Evolutionary conservation across 2,113 vertebrate species (phyloP).

Genomic region (Crotalus helleri): DNA sequence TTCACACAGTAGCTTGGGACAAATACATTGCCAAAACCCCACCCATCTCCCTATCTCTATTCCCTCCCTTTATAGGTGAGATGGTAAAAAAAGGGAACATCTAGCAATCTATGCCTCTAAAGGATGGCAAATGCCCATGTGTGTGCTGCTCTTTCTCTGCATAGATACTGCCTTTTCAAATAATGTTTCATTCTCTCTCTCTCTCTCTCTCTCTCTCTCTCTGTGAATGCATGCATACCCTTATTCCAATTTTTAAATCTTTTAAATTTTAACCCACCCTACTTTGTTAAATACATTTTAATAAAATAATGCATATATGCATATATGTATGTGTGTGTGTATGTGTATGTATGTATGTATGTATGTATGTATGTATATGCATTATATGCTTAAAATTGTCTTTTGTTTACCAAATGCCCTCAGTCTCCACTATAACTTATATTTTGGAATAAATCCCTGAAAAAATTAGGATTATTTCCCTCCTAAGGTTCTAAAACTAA

Average conservation of each 20-base stretch:
- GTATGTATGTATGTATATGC: too few species aligned
- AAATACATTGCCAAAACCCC: neutral
- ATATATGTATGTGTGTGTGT: accelerated
- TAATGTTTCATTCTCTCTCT: neutral
- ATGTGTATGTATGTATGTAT: too few species aligned
- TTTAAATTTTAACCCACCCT: neutral
- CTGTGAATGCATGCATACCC: neutral
- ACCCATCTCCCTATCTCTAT: neutral
- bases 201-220: too few species aligned
- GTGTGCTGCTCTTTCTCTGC: neutral
- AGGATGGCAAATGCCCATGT: neutral
- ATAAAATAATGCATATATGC: neutral
- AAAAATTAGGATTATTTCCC: too few species aligned
- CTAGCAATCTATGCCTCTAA: neutral
- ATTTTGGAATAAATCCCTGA: too few species aligned
- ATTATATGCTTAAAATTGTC: neutral
- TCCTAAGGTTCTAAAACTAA: too few species aligned
- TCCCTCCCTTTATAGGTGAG: neutral
- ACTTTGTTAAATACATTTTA: neutral
- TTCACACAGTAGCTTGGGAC: neutral
- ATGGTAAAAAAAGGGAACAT: neutral
- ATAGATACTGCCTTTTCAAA: neutral
- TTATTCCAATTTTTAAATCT: neutral
- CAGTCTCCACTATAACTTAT: neutral
- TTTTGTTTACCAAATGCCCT: neutral